phyloP scores from a whole-genome alignment of 2,888 invertebrate genomes.

The Tipula unca region DNA sequence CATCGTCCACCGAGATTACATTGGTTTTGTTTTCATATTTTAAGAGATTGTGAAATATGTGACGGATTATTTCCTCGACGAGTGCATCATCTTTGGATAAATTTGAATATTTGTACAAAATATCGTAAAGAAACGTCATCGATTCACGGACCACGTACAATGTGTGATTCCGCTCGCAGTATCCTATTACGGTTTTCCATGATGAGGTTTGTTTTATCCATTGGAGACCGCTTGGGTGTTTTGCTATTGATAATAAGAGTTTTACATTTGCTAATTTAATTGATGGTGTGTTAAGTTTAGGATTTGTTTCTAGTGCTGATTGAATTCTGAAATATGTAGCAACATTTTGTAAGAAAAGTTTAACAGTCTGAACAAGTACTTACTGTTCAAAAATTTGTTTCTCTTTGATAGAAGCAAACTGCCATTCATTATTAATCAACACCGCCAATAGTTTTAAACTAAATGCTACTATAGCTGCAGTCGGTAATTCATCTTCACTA shows the following conservation, averaged over 20 bases:
- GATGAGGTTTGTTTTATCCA: slow-evolving; percentile 54
- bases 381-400: slow-evolving; percentile 36
- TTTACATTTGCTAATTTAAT: slow-evolving; percentile 59
- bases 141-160: slow-evolving; percentile 62
- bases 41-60: slow-evolving; percentile 38
- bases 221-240: slow-evolving; percentile 53
- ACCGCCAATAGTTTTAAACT: slow-evolving; percentile 54
- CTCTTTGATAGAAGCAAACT: slow-evolving; percentile 49
- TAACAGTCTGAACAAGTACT: background rate
- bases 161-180: slow-evolving; percentile 57
- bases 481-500: slow-evolving; percentile 35
- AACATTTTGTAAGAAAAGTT: background rate
- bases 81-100: slow-evolving; percentile 44
- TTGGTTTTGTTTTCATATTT: slow-evolving; percentile 32
- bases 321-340: slow-evolving; percentile 29
- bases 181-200: slow-evolving; percentile 57
- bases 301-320: slow-evolving; percentile 29
- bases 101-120: slow-evolving; percentile 48
- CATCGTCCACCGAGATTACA: slow-evolving; percentile 43
- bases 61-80: slow-evolving; percentile 48
- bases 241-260: slow-evolving; percentile 50
- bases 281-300: slow-evolving; percentile 45
- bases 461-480: slow-evolving; percentile 49
- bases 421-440: slow-evolving; percentile 49
- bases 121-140: slow-evolving; percentile 52